Base-by-base conservation (phyloP, 2,797 vertebrate species). In the Myotis daubentonii region DNA sequence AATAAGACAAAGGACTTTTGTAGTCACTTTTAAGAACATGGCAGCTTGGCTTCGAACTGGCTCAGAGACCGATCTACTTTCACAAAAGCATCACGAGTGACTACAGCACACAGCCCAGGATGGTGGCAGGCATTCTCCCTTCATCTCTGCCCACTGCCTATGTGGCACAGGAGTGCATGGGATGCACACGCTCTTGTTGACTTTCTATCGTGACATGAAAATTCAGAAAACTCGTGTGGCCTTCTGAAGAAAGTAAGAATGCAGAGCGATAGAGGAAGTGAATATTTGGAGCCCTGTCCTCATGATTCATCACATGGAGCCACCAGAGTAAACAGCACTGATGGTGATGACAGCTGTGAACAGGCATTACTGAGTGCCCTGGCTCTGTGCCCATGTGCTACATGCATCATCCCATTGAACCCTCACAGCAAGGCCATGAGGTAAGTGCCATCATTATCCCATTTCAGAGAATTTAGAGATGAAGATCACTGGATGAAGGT, bases 21-120 rank as follows among this genome's bases (percentile, higher is more conserved):
- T 6, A 33, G 87, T 47, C 49, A 23, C 22, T 75, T 78, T 93
- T 22, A 78, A 38, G 57, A 96, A 94, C 76, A 87, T 33, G 80
- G 23, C 62, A 65, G 10, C 17, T 75, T 36, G 87, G 57, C 30
- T 96, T 96, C 75, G 78, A 82, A 16, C 79, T 90, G 82, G 25
- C 66, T 95, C 86, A 94, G 74, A 70, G 17, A 87, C 62, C 66
- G 53, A 66, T 49, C 55, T 25, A 57, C 19, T 95, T 86, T 19
- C 30, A 80, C 1, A 36, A 83, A 89, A 88, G 23, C 47, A 72
- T 36, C 91, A 25, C 33, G 38, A 76, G 10, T 30, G 62, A 83
- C n/a, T 78, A 80, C 17, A 79, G 82, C 12, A 79, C 22, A 84
- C 62, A 85, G 17, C 25, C 19, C 49, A 68, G 47, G 8, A 89